Evolutionary conservation across 2,888 invertebrate genomes (phyloP).

Genomic region (Troides oblongomaculatus): DNA sequence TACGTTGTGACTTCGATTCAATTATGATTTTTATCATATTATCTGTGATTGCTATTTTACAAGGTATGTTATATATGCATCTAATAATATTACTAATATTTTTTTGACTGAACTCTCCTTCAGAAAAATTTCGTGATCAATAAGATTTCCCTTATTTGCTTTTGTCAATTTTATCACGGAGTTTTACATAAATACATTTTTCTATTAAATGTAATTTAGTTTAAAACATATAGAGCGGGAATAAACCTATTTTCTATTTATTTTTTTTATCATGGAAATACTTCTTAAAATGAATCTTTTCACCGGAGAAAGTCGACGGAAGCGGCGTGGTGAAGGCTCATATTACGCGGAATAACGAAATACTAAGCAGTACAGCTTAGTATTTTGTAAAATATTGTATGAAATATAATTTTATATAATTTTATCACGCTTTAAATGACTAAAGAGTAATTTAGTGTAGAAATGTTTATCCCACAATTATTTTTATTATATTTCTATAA

Average conservation of each 20-base stretch:
- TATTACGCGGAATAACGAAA: neutral
- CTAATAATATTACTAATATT: no score
- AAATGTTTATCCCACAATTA: no score
- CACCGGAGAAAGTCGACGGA: neutral
- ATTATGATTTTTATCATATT: constrained; percentile 43
- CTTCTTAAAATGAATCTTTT: neutral
- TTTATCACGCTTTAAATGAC: no score
- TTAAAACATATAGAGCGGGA: no score
- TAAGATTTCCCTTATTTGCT: neutral
- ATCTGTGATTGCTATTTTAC: constrained; percentile 53
- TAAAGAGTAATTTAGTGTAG: no score
- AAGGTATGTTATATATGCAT: constrained; percentile 51
- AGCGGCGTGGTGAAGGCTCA: neutral
- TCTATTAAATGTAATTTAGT: no score
- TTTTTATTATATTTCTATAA: no score
- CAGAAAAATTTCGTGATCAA: neutral
- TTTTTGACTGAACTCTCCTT: no score
- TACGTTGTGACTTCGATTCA: constrained; percentile 24
- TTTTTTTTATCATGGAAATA: neutral
- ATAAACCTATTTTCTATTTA: no score
- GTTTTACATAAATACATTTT: neutral
- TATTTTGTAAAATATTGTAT: no score
- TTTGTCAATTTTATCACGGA: neutral
- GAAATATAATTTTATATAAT: no score
- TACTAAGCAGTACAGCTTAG: neutral